Conservation (phyloP, 2,113 vertebrate genomes). For the Mola mola region DNA sequence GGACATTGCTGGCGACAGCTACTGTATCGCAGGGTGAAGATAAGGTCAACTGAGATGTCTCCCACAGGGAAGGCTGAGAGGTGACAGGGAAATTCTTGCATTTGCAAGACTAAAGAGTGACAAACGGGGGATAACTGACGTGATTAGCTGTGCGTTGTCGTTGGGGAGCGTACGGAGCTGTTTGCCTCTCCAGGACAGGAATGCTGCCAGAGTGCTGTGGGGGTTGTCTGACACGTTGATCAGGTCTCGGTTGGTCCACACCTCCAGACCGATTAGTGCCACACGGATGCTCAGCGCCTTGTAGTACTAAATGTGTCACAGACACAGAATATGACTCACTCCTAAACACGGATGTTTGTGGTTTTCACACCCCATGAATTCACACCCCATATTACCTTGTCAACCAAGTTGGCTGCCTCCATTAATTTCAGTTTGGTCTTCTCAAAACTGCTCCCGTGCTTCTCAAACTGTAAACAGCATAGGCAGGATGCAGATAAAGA, state of each 20-base stretch:
- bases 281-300: constrained; percentile 91
- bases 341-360: not conserved
- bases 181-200: constrained; percentile 93
- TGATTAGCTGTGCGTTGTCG: constrained; percentile 97
- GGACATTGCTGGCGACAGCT: constrained; percentile 4
- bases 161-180: constrained; percentile 86
- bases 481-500: not conserved
- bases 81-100: too few species aligned
- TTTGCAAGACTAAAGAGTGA: not conserved
- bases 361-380: not conserved
- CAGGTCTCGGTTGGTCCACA: constrained; percentile 89
- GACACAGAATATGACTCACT: not conserved
- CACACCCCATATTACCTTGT: constrained; percentile 85
- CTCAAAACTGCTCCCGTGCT: constrained; percentile 79
- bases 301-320: constrained; percentile 86
- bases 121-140: constrained; percentile 77
- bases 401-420: constrained; percentile 93
- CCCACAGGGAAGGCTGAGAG: not conserved
- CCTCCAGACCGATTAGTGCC: constrained; percentile 92
- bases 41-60: constrained; percentile 8
- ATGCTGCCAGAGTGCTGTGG: constrained; percentile 90
- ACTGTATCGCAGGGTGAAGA: not conserved
- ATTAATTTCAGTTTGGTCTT: constrained; percentile 87
- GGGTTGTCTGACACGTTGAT: constrained; percentile 89
- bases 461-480: constrained; percentile 86